phyloP scores from a whole-genome alignment of 2,888 invertebrate genomes.

The Hyles lineata region DNA sequence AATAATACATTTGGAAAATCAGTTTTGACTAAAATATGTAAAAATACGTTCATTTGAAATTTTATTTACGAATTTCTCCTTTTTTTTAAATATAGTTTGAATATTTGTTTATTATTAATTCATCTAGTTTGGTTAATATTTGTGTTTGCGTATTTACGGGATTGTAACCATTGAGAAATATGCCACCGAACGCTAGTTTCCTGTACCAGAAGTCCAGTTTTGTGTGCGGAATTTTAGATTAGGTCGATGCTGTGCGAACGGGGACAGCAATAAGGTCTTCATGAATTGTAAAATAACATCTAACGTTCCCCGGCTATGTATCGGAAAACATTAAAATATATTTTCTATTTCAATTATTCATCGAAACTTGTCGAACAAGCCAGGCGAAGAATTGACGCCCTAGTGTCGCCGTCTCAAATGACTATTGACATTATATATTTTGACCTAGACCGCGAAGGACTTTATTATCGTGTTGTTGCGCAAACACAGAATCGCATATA shows the following conservation, averaged over 20 bases:
- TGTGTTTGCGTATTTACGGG: background rate
- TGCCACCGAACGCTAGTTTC: slow-evolving; percentile 12
- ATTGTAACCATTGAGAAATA: slow-evolving; percentile 26
- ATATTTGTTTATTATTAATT: background rate
- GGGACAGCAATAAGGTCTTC: slow-evolving; percentile 50
- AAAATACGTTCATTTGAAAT: background rate
- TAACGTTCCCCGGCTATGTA: background rate
- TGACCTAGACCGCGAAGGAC: slow-evolving; percentile 57
- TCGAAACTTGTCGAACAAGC: background rate
- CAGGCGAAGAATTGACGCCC: background rate
- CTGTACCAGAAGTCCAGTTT: slow-evolving; percentile 24
- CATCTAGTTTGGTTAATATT: background rate
- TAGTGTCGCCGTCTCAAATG: background rate
- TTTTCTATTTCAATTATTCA: slow-evolving; percentile 19
- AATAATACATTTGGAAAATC: background rate
- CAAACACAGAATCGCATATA: slow-evolving; percentile 56
- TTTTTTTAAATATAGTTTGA: background rate
- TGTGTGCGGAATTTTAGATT: slow-evolving; percentile 33
- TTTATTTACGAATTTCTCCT: too few relatives aligned
- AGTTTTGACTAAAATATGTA: background rate
- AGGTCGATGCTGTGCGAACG: slow-evolving; percentile 49
- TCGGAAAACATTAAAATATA: background rate
- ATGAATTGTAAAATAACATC: slow-evolving; percentile 50
- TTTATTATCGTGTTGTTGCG: slow-evolving; percentile 50
- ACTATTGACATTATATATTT: slow-evolving; percentile 25